A percentile compares a stretch with the other conserved stretches of the same genome.
Evolutionary conservation across 2,113 vertebrate species (phyloP).

Genomic region (Prinia subflava): DNA sequence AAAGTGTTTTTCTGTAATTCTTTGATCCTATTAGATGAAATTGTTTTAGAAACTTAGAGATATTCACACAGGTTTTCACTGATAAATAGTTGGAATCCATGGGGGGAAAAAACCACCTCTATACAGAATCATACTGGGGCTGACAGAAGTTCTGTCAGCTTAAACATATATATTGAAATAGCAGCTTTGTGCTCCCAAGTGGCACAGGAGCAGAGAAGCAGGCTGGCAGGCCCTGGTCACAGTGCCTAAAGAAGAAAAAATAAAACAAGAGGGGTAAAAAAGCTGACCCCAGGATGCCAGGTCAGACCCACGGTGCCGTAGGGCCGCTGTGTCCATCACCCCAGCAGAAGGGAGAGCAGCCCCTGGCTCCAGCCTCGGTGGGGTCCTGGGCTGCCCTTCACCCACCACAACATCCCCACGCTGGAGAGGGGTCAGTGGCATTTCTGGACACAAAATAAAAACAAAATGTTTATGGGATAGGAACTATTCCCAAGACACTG

Average conservation of each 20-base stretch:
- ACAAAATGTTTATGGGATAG: rapidly evolving
- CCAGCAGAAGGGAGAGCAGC: too few species aligned
- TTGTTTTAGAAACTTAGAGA: background rate
- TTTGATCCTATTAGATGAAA: background rate
- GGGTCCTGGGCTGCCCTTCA: rapidly evolving
- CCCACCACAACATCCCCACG: rapidly evolving
- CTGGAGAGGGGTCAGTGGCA: too few species aligned
- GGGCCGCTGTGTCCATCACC: too few species aligned
- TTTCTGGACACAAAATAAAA: background rate
- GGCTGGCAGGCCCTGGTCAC: background rate
- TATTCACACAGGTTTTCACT: background rate
- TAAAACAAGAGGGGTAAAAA: too few species aligned
- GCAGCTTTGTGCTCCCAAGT: background rate
- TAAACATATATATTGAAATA: background rate
- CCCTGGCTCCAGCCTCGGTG: rapidly evolving
- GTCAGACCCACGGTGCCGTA: rapidly evolving
- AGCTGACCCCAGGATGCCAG: background rate
- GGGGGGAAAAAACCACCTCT: background rate
- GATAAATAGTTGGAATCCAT: background rate
- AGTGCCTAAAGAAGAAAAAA: background rate
- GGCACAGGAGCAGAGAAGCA: background rate
- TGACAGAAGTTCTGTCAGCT: background rate
- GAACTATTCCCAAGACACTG: rapidly evolving
- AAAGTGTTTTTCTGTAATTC: background rate
- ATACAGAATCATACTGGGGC: background rate